A percentile compares a stretch with the other conserved stretches of the same genome.
phyloP scores from a whole-genome alignment of 2,888 invertebrate genomes.

The Drosophila recens region DNA sequence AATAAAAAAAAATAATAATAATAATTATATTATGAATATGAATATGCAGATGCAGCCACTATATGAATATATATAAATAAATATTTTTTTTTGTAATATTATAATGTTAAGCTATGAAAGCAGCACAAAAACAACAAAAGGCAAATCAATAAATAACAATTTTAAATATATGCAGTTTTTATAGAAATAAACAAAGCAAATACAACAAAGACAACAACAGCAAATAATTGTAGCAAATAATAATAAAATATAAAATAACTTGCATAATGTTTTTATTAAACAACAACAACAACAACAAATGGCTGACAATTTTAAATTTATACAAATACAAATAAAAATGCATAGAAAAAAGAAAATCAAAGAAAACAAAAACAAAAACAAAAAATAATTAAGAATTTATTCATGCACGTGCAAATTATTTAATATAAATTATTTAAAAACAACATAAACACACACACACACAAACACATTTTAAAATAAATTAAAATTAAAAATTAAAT shows the following conservation, averaged over 20 bases:
- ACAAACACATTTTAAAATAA: constrained; percentile 13
- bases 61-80: constrained; percentile 20
- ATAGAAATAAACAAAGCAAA: constrained; percentile 56
- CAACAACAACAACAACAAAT: constrained; percentile 55
- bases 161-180: constrained; percentile 76
- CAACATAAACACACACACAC: constrained; percentile 25
- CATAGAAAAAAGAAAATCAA: constrained; percentile 21
- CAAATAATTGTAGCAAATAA: constrained; percentile 29
- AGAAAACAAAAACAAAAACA: constrained; percentile 30
- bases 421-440: constrained; percentile 60
- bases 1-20: constrained; percentile 3
- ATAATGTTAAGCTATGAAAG: constrained; percentile 52
- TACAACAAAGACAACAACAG: constrained; percentile 13
- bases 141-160: constrained; percentile 46
- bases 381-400: constrained; percentile 70
- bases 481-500: constrained; percentile 12
- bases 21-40: constrained; percentile 17
- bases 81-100: constrained; percentile 47
- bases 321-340: constrained; percentile 41
- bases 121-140: constrained; percentile 23
- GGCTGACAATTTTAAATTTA: constrained; percentile 79
- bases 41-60: constrained; percentile 13
- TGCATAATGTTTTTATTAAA: constrained; percentile 73
- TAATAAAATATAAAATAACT: constrained; percentile 34
- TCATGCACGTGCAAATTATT: constrained; percentile 75